phyloP scores from a whole-genome alignment of 2,888 invertebrate genomes.

The Limulus polyphemus region DNA sequence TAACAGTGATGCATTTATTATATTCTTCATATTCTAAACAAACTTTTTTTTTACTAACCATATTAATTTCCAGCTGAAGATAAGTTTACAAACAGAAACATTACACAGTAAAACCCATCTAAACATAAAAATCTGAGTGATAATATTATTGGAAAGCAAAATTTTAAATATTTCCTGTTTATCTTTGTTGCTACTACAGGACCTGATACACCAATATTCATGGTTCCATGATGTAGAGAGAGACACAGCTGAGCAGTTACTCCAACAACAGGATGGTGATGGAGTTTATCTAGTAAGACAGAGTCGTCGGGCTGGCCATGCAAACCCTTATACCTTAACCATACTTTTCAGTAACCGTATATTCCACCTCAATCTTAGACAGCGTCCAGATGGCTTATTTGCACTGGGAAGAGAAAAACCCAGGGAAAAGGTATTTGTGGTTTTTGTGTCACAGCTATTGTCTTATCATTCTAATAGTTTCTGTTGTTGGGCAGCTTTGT shows the following conservation, averaged over 20 bases:
- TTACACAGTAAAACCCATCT: not conserved
- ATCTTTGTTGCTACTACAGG: not conserved
- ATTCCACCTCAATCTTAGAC: conserved; percentile 28
- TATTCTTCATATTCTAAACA: too few species aligned
- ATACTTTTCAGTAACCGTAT: conserved; percentile 24
- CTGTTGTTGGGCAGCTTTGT: too few species aligned
- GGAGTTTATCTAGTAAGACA: conserved; percentile 28
- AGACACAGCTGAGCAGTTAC: conserved; percentile 24
- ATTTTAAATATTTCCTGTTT: too few species aligned
- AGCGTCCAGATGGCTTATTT: conserved; percentile 24
- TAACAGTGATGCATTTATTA: too few species aligned
- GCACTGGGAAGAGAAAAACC: conserved; percentile 30
- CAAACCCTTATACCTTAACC: conserved; percentile 28
- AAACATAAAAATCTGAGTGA: too few species aligned
- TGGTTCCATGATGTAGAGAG: conserved; percentile 29
- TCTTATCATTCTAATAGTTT: too few species aligned
- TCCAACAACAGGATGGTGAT: conserved; percentile 16
- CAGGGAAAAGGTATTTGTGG: conserved; percentile 27
- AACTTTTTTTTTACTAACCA: too few species aligned
- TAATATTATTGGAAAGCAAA: too few species aligned
- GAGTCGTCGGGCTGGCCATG: conserved; percentile 26
- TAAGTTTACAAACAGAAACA: too few species aligned
- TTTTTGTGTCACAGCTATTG: too few species aligned
- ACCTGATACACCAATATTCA: conserved; percentile 9
- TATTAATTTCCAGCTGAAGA: too few species aligned